Percentiles rank a stretch among this genome's conserved stretches.
Evolutionary conservation across 1,140 invertebrate species (phyloP).

Genomic region (Lepidurus arcticus): DNA sequence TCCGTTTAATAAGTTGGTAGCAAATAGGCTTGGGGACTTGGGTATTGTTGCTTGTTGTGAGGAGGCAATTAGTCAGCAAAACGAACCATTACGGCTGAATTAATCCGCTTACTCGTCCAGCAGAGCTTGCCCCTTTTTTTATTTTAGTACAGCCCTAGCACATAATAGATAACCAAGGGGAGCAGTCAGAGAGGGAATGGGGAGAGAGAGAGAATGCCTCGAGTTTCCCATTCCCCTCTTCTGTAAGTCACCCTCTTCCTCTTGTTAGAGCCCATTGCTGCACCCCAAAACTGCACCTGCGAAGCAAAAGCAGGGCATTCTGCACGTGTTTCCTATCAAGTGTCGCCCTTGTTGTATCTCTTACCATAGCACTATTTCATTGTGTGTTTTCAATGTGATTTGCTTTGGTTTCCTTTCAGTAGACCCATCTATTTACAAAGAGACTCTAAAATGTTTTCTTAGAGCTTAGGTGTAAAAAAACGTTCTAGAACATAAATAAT

Average conservation of each 20-base stretch:
- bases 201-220: background rate
- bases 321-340: slow-evolving; percentile 17
- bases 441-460: too few relatives aligned
- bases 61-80: slow-evolving; percentile 27
- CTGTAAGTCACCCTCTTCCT: background rate
- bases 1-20: slow-evolving; percentile 13
- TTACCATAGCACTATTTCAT: background rate
- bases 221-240: background rate
- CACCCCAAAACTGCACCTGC: background rate
- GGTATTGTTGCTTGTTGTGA: slow-evolving; percentile 10
- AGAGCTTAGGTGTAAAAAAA: too few relatives aligned
- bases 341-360: slow-evolving; percentile 23
- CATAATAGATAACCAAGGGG: background rate
- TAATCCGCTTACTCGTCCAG: background rate
- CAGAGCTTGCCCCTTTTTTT: slow-evolving; percentile 5
- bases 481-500: too few relatives aligned
- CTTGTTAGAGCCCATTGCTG: background rate
- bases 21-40: slow-evolving; percentile 10
- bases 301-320: background rate
- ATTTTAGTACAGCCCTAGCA: background rate
- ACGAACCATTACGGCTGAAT: slow-evolving; percentile 23
- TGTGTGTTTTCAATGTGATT: too few relatives aligned
- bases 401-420: too few relatives aligned
- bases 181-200: background rate
- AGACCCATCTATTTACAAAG: too few relatives aligned